phyloP scores from a whole-genome alignment of 1,140 invertebrate genomes.

The Zaprionus inermis region DNA sequence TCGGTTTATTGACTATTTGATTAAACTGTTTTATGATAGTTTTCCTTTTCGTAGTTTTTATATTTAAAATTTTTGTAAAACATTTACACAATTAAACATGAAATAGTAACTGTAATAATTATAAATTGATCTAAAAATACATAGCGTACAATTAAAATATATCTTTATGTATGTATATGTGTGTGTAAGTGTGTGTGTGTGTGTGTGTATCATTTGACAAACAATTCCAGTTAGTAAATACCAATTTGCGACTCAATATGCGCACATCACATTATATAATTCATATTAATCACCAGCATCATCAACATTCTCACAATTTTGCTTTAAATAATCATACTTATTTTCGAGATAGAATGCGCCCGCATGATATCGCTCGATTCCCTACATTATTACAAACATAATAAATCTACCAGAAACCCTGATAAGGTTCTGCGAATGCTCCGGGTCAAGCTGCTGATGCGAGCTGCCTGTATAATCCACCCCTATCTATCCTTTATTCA shows the following conservation, averaged over 20 bases:
- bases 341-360: constrained; percentile 1
- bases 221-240: constrained; percentile 78
- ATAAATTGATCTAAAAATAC: constrained; percentile 81
- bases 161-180: constrained; percentile 27
- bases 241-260: constrained; percentile 65
- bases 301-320: background rate
- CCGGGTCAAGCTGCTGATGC: background rate
- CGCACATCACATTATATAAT: constrained; percentile 65
- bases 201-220: constrained; percentile 37
- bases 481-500: constrained; percentile 44
- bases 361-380: background rate
- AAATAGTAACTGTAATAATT: constrained; percentile 59
- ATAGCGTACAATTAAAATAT: constrained; percentile 69
- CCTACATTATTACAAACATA: background rate
- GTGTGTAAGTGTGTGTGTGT: constrained; percentile 17
- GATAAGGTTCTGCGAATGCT: background rate
- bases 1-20: constrained; percentile 31
- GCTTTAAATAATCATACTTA: background rate
- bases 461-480: background rate
- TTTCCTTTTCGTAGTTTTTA: constrained; percentile 13
- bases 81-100: constrained; percentile 65
- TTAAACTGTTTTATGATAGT: constrained; percentile 37
- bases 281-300: constrained; percentile 24
- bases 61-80: constrained; percentile 59
- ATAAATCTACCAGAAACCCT: background rate